phyloP scores from a whole-genome alignment of 2,113 vertebrate genomes.

The Boleophthalmus pectinirostris region DNA sequence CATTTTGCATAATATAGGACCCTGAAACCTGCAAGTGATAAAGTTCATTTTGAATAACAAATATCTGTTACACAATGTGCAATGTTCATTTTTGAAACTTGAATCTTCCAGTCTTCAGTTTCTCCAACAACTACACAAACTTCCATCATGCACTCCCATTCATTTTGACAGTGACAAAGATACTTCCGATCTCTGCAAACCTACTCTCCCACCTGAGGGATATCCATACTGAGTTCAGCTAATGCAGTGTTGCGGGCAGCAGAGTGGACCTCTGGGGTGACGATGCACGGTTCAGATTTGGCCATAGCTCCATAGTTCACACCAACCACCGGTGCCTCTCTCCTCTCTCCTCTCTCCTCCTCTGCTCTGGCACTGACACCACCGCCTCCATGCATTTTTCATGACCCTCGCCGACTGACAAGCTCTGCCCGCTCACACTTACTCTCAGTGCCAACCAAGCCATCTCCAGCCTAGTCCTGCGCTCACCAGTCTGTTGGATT shows the following conservation, averaged over 20 bases:
- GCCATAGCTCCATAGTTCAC: conserved; percentile 46
- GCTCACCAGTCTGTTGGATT: conserved; percentile 69
- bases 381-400: conserved; percentile 71
- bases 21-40: too few species aligned
- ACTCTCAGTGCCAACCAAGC: conserved; percentile 57
- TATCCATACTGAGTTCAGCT: conserved; percentile 11
- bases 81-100: neutral
- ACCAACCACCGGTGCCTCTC: conserved; percentile 21
- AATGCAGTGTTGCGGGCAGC: conserved; percentile 12
- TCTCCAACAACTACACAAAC: neutral
- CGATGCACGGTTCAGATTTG: conserved; percentile 42
- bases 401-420: conserved; percentile 63
- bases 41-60: too few species aligned
- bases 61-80: too few species aligned
- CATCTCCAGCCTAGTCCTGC: conserved; percentile 57
- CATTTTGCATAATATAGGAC: too few species aligned
- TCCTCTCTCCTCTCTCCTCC: conserved; percentile 20
- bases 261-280: conserved; percentile 32
- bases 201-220: conserved; percentile 13
- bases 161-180: conserved; percentile 3
- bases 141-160: neutral
- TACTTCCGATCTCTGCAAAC: neutral
- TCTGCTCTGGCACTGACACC: conserved; percentile 64
- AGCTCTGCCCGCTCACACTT: conserved; percentile 43
- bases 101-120: neutral